phyloP scores from a whole-genome alignment of 1,140 invertebrate species.

The Colletes latitarsis region DNA sequence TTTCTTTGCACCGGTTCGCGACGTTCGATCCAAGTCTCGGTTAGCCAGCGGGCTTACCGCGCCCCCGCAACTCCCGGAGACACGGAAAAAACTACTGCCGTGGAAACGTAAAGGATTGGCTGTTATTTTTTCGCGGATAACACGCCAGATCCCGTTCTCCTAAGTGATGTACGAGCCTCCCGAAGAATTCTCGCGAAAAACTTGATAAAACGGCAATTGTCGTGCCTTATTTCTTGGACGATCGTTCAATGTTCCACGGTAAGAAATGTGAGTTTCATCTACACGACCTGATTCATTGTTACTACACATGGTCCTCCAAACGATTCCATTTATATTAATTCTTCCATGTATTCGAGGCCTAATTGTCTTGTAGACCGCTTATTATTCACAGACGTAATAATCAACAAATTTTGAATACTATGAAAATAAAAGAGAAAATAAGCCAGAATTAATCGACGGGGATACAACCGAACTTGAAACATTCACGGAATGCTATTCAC shows the following conservation, averaged over 20 bases:
- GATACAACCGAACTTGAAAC: no score
- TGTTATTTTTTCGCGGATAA: conserved; percentile 49
- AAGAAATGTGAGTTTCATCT: background rate
- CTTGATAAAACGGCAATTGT: conserved; percentile 45
- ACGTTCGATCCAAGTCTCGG: background rate
- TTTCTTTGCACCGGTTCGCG: background rate
- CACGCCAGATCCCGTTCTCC: background rate
- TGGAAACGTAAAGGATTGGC: conserved; percentile 39
- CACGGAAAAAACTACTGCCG: background rate
- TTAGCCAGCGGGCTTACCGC: background rate
- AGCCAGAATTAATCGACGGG: no score
- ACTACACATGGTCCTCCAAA: background rate
- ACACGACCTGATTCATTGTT: background rate
- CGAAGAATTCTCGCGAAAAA: conserved; percentile 35
- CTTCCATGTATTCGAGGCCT: no score
- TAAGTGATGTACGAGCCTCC: conserved; percentile 46
- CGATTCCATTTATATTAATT: no score
- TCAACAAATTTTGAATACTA: no score
- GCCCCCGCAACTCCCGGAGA: background rate
- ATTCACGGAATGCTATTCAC: no score
- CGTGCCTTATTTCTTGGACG: conserved; percentile 27
- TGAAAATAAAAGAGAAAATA: no score
- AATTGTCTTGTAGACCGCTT: no score
- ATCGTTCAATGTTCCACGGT: conserved; percentile 37
- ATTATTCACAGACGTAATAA: no score